Evolutionary conservation across 2,113 vertebrate species (phyloP), one percentile per base, ranked within the genome.

Genomic region (Anser cygnoides): DNA sequence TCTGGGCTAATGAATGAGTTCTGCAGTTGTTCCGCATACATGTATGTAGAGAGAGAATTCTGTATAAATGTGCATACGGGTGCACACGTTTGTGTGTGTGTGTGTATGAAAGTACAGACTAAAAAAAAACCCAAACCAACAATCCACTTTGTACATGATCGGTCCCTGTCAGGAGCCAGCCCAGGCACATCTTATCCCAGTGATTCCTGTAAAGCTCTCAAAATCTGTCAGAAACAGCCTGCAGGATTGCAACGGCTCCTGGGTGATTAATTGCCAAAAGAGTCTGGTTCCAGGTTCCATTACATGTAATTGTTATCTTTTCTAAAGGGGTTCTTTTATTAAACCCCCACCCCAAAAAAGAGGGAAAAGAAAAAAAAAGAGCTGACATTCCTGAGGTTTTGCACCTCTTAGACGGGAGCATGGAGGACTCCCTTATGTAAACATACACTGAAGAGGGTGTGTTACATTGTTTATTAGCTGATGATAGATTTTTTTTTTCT

Each of bases 1-100:
- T 98, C 91, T 97, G 89, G 97, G 93, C 96, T 96, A 93, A 94
- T 95, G 96, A 98, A 98, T 97, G 96, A 97, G 78, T 98, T 98
- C 95, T 98, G 85, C 97, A 98, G 97, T 98, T 97, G 63, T 93
- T 96, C 68, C 50, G 2, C 5, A 11, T 49, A 49, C 46, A 17
- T 83, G 54, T 95, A 70, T 92, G 57, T 77, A 63, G 91, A 66
- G 89, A 62, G 54, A 87, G 62, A 54, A 28, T 88, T 50, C 58
- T 59, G 10, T 37, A 52, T 46, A 89, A 49, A 44, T 9, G 8
- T 43, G 16, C 25, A 4, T 71, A 13, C 28, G 43, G 50, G 25
- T 61, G 28, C 43, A 83, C 62, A n/a, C 4, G 1, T 55, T 39
- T 75, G 2, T 78, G 11, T 43, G 11, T 70, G 0, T 82, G 10